Conservation (phyloP, 37 sponge, comb jelly and placozoan species). For the Ephydatia muelleri region DNA sequence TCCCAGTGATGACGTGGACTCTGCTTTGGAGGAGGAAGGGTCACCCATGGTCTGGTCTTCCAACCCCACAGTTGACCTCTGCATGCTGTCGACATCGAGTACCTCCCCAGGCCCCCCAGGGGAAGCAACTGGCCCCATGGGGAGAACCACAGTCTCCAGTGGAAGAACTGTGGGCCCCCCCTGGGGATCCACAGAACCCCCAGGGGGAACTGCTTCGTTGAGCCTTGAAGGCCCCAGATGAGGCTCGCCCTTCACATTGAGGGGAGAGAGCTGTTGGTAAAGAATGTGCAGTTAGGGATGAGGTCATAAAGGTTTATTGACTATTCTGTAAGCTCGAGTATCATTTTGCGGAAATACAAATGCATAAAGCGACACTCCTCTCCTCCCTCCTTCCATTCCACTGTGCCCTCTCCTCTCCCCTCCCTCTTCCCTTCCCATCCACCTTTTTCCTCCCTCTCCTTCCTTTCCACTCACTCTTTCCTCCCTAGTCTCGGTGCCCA, state of each 20-base stretch:
- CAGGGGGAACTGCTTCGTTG: background rate
- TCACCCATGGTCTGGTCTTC: background rate
- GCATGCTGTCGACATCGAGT: background rate
- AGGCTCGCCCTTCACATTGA: background rate
- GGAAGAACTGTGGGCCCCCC: no score
- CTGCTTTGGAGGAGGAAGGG: background rate
- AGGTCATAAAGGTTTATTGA: no score
- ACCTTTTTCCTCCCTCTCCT: background rate
- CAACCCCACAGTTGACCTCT: background rate
- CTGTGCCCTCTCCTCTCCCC: background rate
- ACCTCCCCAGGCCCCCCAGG: background rate
- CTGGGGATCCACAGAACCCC: background rate
- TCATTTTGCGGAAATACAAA: background rate
- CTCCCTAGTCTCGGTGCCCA: no score
- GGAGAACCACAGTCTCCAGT: no score
- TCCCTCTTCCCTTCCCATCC: background rate
- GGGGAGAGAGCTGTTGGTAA: background rate
- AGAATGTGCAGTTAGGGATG: background rate
- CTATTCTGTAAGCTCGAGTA: no score
- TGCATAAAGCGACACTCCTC: background rate
- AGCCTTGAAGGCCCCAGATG: background rate
- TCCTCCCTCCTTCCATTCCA: background rate
- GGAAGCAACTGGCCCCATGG: background rate
- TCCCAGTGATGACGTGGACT: background rate
- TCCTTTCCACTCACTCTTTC: no score